Conservation (phyloP, 2,797 vertebrate species). For the Echeneis naucrates region DNA sequence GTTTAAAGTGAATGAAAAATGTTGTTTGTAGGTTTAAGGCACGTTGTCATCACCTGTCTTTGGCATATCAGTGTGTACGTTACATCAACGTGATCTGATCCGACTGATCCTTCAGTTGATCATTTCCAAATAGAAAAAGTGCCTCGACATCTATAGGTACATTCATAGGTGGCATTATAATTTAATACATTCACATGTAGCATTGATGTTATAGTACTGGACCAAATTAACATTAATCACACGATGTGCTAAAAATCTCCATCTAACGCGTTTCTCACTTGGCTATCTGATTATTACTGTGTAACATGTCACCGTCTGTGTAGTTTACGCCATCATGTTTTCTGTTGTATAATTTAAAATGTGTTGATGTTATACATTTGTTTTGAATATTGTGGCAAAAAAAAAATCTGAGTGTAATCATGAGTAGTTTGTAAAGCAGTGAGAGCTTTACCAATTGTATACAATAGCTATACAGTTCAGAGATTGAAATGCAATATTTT, state of each 20-base stretch:
- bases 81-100: conserved; percentile 10
- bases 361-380: conserved; percentile 61
- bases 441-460: conserved; percentile 69
- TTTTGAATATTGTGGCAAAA: conserved; percentile 44
- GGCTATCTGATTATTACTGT: conserved; percentile 27
- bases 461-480: conserved; percentile 80
- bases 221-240: conserved; percentile 55
- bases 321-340: conserved; percentile 36
- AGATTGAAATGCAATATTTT: conserved; percentile 84
- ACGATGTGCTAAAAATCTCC: conserved; percentile 19
- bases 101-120: conserved; percentile 1
- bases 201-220: conserved; percentile 42
- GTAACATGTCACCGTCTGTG: conserved; percentile 32
- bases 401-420: conserved; percentile 43
- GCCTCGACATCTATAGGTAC: conserved; percentile 68
- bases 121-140: conserved; percentile 63
- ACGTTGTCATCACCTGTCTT: conserved; percentile 3
- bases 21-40: not conserved
- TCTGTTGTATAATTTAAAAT: conserved; percentile 45
- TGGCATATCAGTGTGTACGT: conserved; percentile 36
- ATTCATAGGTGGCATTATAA: conserved; percentile 39
- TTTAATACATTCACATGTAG: conserved; percentile 45
- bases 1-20: conserved; percentile 27
- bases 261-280: not conserved
- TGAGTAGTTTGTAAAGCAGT: conserved; percentile 41